phyloP scores from a whole-genome alignment of 1,140 invertebrate genomes.

The Aporrectodea caliginosa region DNA sequence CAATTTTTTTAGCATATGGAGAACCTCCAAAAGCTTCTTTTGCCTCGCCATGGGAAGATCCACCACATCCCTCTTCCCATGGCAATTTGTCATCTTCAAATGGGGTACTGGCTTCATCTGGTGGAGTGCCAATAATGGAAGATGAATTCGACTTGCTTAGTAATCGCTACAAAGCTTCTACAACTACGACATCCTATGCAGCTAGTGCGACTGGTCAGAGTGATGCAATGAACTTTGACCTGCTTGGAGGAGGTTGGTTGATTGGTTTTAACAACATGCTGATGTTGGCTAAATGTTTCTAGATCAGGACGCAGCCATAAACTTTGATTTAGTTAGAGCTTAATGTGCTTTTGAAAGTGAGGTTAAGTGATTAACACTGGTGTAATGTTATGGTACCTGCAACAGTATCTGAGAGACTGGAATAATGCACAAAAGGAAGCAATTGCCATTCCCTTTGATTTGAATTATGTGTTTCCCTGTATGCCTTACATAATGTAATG shows the following conservation, averaged over 20 bases:
- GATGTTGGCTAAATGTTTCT: too few relatives aligned
- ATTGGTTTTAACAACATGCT: too few relatives aligned
- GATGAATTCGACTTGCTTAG: constrained; percentile 48
- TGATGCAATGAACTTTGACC: constrained; percentile 25
- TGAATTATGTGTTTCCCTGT: too few relatives aligned
- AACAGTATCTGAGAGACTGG: too few relatives aligned
- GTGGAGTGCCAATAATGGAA: constrained; percentile 35
- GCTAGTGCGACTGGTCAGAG: constrained; percentile 3
- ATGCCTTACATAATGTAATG: too few relatives aligned
- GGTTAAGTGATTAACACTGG: too few relatives aligned
- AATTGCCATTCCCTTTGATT: too few relatives aligned
- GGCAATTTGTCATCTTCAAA: not conserved
- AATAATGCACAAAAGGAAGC: too few relatives aligned
- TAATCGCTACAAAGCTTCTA: not conserved
- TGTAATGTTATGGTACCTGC: too few relatives aligned
- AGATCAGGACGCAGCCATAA: too few relatives aligned
- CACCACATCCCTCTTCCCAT: not conserved
- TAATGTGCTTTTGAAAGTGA: too few relatives aligned
- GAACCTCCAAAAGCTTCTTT: not conserved
- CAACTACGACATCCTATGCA: not conserved
- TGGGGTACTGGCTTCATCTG: constrained; percentile 7
- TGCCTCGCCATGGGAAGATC: not conserved
- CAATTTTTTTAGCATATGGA: not conserved
- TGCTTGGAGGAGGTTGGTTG: not conserved
- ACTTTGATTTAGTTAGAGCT: too few relatives aligned